These are phyloP conservation scores for Eledona agricola DNA, from an alignment of 2,888 invertebrate species.

Conservation along the genomic window DNA sequence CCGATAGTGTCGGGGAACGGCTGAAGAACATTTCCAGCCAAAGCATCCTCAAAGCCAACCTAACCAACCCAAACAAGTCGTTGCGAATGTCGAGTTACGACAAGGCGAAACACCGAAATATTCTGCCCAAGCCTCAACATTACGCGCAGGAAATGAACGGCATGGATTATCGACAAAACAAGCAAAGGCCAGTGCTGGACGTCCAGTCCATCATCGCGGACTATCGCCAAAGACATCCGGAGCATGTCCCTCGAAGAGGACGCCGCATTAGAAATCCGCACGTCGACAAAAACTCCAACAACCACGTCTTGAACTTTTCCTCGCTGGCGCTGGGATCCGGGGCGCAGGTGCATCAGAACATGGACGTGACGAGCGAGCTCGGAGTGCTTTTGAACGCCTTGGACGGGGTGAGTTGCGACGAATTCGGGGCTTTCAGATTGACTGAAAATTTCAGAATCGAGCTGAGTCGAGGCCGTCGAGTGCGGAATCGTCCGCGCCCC, in stretches of 20 bases:
- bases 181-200: slow-evolving; percentile 82
- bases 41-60: slow-evolving; percentile 50
- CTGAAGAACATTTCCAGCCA: slow-evolving; percentile 42
- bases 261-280: slow-evolving; percentile 67
- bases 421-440: no score
- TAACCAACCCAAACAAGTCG: slow-evolving; percentile 39
- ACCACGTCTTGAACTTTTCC: slow-evolving; percentile 55
- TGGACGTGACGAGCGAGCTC: slow-evolving; percentile 56
- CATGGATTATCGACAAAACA: slow-evolving; percentile 64
- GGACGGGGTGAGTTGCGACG: slow-evolving; percentile 54
- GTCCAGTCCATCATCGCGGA: slow-evolving; percentile 85
- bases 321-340: slow-evolving; percentile 63
- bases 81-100: slow-evolving; percentile 49
- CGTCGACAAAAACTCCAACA: slow-evolving; percentile 45
- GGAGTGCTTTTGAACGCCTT: slow-evolving; percentile 55
- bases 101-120: slow-evolving; percentile 48
- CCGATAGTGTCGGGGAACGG: slow-evolving; percentile 40
- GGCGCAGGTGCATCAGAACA: slow-evolving; percentile 58
- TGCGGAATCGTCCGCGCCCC: slow-evolving; percentile 65
- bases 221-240: slow-evolving; percentile 79
- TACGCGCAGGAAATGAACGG: slow-evolving; percentile 65
- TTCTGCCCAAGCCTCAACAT: slow-evolving; percentile 65
- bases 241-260: slow-evolving; percentile 74
- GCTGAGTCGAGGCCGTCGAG: slow-evolving; percentile 64
- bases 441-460: slow-evolving; percentile 50